Conservation (phyloP, 2,888 invertebrate genomes). For the Dryobotodes eremita region DNA sequence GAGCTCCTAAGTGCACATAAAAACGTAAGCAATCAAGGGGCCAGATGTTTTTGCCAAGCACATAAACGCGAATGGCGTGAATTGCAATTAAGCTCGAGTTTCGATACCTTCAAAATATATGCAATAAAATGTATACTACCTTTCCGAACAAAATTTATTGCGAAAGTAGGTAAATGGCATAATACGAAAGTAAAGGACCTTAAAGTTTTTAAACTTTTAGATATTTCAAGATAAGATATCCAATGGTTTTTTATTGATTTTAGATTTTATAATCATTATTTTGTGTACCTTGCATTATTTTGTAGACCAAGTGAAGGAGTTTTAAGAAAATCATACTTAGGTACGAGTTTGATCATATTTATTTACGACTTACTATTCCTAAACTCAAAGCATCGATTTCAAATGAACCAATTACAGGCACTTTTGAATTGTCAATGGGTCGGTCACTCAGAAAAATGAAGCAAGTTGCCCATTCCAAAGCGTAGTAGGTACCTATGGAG, state of each 20-base stretch:
- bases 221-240: not conserved
- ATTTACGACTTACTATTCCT: not conserved
- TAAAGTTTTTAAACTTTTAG: conserved; percentile 23
- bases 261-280: not conserved
- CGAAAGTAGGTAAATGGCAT: conserved; percentile 52
- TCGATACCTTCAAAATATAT: conserved; percentile 86
- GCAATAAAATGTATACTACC: conserved; percentile 82
- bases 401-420: too few species aligned
- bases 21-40: conserved; percentile 87
- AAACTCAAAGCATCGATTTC: too few species aligned
- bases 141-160: conserved; percentile 73
- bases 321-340: not conserved
- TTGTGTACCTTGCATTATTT: not conserved
- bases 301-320: not conserved
- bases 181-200: conserved; percentile 34
- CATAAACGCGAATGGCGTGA: conserved; percentile 87
- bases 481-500: too few species aligned
- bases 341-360: not conserved
- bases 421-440: too few species aligned
- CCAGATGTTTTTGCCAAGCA: conserved; percentile 87
- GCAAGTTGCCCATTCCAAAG: too few species aligned
- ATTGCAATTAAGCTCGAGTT: conserved; percentile 87
- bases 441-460: too few species aligned
- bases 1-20: conserved; percentile 87
- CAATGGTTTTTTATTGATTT: conserved; percentile 18